phyloP scores from a whole-genome alignment of 2,113 vertebrate genomes.

The Alces alces region DNA sequence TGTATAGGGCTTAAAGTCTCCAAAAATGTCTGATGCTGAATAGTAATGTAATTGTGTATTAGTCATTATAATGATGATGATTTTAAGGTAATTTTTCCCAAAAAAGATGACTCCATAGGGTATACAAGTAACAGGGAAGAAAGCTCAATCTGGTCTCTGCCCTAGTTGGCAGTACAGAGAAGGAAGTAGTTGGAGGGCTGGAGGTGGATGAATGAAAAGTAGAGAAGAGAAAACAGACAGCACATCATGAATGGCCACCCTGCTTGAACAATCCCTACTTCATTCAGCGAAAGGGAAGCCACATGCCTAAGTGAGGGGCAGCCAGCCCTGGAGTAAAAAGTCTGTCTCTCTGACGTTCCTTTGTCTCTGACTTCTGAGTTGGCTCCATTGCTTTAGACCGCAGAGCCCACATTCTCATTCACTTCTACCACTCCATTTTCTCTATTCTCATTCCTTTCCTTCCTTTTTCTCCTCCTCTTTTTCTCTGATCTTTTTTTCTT shows the following conservation, averaged over 20 bases:
- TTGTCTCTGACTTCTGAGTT: neutral
- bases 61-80: neutral
- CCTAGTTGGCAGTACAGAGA: neutral
- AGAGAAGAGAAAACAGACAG: neutral
- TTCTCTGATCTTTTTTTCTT: neutral
- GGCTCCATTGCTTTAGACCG: neutral
- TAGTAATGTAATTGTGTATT: neutral
- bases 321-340: neutral
- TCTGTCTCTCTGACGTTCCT: neutral
- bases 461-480: neutral
- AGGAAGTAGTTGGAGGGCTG: neutral
- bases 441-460: neutral
- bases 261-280: neutral
- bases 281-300: neutral
- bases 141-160: neutral
- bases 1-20: neutral
- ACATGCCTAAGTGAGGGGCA: neutral
- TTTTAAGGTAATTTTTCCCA: neutral
- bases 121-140: neutral
- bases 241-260: neutral
- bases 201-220: constrained; percentile 2
- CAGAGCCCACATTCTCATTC: neutral
- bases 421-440: neutral
- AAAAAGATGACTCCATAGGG: neutral
- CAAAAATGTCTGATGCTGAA: neutral